Evolutionary conservation across 2,113 vertebrate species (phyloP).

Genomic region (Plotosus lineatus): DNA sequence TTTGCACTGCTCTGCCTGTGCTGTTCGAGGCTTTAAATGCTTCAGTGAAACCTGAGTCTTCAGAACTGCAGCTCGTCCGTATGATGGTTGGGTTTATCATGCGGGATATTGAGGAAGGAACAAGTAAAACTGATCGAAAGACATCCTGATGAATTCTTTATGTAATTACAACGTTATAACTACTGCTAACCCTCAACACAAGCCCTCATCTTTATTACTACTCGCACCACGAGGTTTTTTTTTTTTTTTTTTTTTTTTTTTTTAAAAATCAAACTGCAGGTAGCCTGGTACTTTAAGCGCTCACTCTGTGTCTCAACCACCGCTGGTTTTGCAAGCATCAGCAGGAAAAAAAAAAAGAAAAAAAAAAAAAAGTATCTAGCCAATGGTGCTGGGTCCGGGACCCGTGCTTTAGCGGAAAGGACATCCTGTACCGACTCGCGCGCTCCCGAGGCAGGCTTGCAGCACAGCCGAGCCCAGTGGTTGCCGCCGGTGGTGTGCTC

Average conservation of each 20-base stretch:
- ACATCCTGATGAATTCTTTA: background rate
- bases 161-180: background rate
- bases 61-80: background rate
- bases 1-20: background rate
- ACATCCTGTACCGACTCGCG: constrained; percentile 68
- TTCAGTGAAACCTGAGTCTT: background rate
- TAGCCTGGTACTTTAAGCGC: constrained; percentile 15
- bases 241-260: no score
- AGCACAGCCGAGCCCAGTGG: constrained; percentile 61
- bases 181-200: background rate
- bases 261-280: constrained; percentile 18
- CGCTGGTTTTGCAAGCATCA: constrained; percentile 66
- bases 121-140: background rate
- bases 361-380: constrained; percentile 23
- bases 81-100: background rate
- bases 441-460: background rate
- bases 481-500: constrained; percentile 74
- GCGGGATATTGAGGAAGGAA: background rate
- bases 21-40: background rate
- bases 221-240: background rate
- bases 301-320: constrained; percentile 32
- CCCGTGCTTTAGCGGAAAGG: constrained; percentile 69
- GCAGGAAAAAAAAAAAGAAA: constrained; percentile 68
- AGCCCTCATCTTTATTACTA: background rate
- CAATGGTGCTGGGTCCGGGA: constrained; percentile 60